Percentiles rank a stretch among this genome's conserved stretches.
These are phyloP conservation scores for Megaceryle maxima DNA, from an alignment of 2,113 vertebrate species.

Conservation along the genomic window DNA sequence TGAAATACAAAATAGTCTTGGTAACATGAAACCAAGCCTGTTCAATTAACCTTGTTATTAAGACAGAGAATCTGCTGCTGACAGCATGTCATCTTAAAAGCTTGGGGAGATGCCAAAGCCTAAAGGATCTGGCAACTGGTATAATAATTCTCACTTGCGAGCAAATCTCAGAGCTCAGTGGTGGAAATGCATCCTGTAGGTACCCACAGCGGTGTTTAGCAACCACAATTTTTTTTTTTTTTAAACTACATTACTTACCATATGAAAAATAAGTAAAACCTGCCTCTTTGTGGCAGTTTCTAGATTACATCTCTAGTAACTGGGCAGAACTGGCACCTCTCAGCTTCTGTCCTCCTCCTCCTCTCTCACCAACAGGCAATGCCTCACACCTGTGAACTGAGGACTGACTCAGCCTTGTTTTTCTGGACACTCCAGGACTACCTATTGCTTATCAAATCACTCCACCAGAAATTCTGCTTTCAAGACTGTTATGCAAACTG, in stretches of 20 bases:
- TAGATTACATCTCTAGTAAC: background rate
- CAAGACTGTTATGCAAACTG: background rate
- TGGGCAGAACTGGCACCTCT: background rate
- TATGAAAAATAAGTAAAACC: constrained; percentile 14
- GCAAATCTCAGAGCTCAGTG: background rate
- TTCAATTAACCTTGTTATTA: background rate
- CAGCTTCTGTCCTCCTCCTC: background rate
- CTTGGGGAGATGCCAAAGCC: background rate
- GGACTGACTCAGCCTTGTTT: background rate
- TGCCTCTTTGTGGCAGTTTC: constrained; percentile 45
- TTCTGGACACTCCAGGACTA: background rate
- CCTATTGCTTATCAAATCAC: background rate
- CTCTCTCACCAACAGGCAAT: background rate
- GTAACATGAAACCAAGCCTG: background rate
- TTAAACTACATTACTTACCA: background rate
- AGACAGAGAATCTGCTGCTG: background rate
- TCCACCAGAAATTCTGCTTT: background rate
- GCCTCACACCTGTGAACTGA: background rate
- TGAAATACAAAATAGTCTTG: background rate
- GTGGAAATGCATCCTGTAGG: background rate
- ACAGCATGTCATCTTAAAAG: background rate
- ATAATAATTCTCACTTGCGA: background rate
- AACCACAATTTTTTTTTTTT: background rate
- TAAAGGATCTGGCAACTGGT: background rate
- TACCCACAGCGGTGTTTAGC: background rate